A percentile compares a stretch with the other conserved stretches of the same genome.
phyloP scores from a whole-genome alignment of 2,113 vertebrate species.

The Tachycineta bicolor region DNA sequence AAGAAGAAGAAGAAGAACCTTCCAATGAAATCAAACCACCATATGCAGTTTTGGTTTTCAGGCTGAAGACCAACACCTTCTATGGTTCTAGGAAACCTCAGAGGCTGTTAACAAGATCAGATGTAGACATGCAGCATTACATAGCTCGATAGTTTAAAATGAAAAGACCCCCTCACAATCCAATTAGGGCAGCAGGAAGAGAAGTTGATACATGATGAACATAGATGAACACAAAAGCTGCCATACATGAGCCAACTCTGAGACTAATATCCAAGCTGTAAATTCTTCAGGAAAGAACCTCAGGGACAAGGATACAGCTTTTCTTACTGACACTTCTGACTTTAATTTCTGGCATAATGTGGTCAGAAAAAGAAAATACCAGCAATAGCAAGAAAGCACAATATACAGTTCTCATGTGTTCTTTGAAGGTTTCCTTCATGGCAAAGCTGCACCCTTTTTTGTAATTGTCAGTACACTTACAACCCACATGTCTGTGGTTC shows the following conservation, averaged over 20 bases:
- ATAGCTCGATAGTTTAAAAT: not conserved
- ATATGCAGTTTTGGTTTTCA: not conserved
- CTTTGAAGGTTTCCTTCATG: not conserved
- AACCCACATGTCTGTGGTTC: not conserved
- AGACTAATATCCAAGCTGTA: not conserved
- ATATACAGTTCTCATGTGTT: not conserved
- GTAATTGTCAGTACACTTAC: not conserved
- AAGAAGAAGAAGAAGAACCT: rapidly evolving
- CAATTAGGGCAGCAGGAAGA: not conserved
- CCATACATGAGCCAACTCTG: not conserved
- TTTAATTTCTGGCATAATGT: not conserved
- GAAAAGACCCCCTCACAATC: not conserved
- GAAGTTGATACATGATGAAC: not conserved
- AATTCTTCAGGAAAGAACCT: not conserved
- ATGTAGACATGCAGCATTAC: not conserved
- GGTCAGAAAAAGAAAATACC: not conserved
- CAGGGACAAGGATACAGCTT: not conserved
- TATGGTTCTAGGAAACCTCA: not conserved
- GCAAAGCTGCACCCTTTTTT: not conserved
- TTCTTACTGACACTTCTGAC: not conserved
- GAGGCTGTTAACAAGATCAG: not conserved
- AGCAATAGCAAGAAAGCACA: not conserved
- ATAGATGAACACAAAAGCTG: not conserved
- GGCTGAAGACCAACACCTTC: not conserved
- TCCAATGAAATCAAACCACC: not conserved